These are phyloP conservation scores for Esox masquinongy DNA, from an alignment of 2,797 vertebrate genomes.

Conservation along the genomic window DNA sequence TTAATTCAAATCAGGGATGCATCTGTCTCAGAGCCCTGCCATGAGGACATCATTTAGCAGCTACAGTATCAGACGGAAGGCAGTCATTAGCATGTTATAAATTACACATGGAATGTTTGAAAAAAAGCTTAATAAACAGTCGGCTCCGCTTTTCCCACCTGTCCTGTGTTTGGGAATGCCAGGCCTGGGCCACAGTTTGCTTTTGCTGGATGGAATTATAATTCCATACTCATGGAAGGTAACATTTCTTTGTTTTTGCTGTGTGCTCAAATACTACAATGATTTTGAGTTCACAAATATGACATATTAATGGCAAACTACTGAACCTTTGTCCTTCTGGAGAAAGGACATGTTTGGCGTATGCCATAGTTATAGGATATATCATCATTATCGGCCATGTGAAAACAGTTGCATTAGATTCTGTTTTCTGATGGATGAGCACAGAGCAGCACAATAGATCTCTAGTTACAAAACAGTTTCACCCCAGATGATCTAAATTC, in stretches of 20 bases:
- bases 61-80: conserved; percentile 17
- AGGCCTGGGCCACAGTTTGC: conserved; percentile 48
- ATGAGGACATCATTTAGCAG: conserved; percentile 18
- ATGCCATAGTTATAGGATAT: conserved; percentile 22
- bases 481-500: conserved; percentile 22
- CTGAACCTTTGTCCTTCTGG: conserved; percentile 34
- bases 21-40: conserved; percentile 36
- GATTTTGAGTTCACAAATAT: conserved; percentile 49
- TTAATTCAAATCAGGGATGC: conserved; percentile 52
- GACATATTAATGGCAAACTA: conserved; percentile 28
- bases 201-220: conserved; percentile 42
- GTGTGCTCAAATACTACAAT: conserved; percentile 33
- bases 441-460: conserved; percentile 29
- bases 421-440: conserved; percentile 43
- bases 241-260: conserved; percentile 24
- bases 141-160: conserved; percentile 42
- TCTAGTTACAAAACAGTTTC: conserved; percentile 20
- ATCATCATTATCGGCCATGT: conserved; percentile 19
- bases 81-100: conserved; percentile 44
- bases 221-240: conserved; percentile 53
- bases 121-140: conserved; percentile 21
- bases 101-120: conserved; percentile 45
- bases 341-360: conserved; percentile 45
- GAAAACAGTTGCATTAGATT: conserved; percentile 23
- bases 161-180: conserved; percentile 43